Evolutionary conservation across 2,797 vertebrate species (phyloP), one percentile per base, ranked within the genome.

Genomic region (Tangara arthus): DNA sequence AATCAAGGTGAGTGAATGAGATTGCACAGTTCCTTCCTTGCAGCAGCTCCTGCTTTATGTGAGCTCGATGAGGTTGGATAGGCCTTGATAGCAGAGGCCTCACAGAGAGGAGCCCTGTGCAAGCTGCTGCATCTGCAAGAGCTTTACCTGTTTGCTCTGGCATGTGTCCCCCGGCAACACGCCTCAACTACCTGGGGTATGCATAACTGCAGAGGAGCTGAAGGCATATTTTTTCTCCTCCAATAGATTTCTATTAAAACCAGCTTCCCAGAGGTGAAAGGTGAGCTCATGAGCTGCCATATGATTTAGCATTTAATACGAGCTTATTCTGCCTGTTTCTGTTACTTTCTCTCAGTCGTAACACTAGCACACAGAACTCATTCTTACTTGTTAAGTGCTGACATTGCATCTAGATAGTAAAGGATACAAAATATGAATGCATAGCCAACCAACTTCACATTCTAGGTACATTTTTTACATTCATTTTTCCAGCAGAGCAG

Each of bases 291-390:
- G 89, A 96, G 80, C 82, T 91, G 70, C 90, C 55, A 70, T 59
- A 72, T 65, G 94, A 96, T 96, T 96, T 97, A 95, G 76, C 70
- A 75, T 94, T 97, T 97, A 94, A 95, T 94, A 94, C 63, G 61
- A 91, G 53, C 50, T 94, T 96, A 82, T 69, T 96, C 87, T 55
- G 57, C 57, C 85, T 93, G 39, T 94, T 96, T 94, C 85, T 94
- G 76, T 81, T 92, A 93, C 59, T 92, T 94, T 77, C 37, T 92
- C 28, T 71, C 44, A 89, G 83, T 53, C 13, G 2, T 90, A 92
- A 94, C 57, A 90, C 88, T 79, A 89, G 46, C 42, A 75, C 42
- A 61, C 32, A 57, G 46, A 89, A 76, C 68, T 81, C 44, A 80
- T 90, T 93, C 32, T 44, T 82, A 42, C 75, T 94, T 83, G 39